Evolutionary conservation across 2,797 vertebrate species (phyloP), one percentile per base, ranked within the genome.

Genomic region (Phrynocephalus vlangalii): DNA sequence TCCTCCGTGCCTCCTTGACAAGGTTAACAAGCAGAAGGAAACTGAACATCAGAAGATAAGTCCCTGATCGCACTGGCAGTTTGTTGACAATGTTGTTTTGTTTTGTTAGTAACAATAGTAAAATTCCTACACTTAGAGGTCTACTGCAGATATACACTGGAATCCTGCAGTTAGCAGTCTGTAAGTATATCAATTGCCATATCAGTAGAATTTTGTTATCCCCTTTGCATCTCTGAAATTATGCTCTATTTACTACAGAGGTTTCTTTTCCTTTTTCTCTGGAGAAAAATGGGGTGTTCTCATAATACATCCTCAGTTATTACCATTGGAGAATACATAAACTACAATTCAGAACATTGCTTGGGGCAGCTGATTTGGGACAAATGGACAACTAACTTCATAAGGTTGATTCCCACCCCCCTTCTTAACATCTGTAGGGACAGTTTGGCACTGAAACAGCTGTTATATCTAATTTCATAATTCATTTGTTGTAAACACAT

Each of bases 11-110:
- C 91, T 94, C 85, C 88, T 90, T 72, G 86, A 92, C 91, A 91
- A 95, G 93, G 94, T 96, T 95, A 95, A 96, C 93, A 94, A 94
- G 94, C 91, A 94, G 91, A 95, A 96, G 92, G 91, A 63, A 94
- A 85, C 90, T 22, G 89, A 93, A 91, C 90, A 87, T 92, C 88
- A 81, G 83, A 92, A 92, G 89, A 82, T 83, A 93, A 95, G 93
- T 91, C 88, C 84, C 82, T 92, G 90, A 90, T 94, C 84, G 30
- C 63, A 44, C 1, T 2, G 82, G 67, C 82, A 66, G 68, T 82
- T 85, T 92, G 87, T 92, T 91, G 94, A 92, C 92, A 92, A 78
- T 44, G 67, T n/a, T 67, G 86, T 91, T 92, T 92, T 92, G 89
- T 30, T n/a, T n/a, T 28, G 10, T 38, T 86, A 88, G 38, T 81